phyloP scores from a whole-genome alignment of 2,113 vertebrate genomes.

The Ardeotis arabs region DNA sequence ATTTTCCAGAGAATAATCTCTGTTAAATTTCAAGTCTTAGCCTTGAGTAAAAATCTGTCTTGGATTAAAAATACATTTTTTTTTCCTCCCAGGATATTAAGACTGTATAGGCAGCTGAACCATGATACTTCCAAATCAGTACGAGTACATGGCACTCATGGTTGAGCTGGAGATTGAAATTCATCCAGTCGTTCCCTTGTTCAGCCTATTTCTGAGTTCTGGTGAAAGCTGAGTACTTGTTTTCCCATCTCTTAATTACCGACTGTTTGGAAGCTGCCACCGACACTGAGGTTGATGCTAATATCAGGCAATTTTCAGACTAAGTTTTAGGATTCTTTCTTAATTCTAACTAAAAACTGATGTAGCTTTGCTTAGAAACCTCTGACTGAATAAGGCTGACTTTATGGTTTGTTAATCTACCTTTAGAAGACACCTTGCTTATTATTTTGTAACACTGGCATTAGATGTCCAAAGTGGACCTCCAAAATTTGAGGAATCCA shows the following conservation, averaged over 20 bases:
- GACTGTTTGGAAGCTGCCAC: neutral
- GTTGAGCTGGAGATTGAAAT: neutral
- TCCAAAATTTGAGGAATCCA: neutral
- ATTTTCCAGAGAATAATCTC: neutral
- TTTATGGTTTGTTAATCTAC: neutral
- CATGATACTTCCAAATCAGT: neutral
- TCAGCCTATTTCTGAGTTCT: neutral
- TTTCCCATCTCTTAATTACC: neutral
- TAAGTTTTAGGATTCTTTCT: neutral
- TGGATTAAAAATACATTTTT: neutral
- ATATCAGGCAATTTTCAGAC: neutral
- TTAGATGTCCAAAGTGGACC: accelerated
- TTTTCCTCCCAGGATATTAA: neutral
- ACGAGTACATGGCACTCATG: neutral
- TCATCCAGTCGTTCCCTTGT: neutral
- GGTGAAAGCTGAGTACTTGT: neutral
- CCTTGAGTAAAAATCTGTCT: neutral
- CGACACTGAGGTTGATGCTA: neutral
- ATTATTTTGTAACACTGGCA: neutral
- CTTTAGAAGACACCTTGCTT: neutral
- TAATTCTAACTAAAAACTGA: neutral
- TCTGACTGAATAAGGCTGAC: neutral
- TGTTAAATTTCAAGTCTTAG: neutral
- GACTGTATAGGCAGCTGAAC: neutral
- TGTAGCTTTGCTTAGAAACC: neutral